phyloP scores from a whole-genome alignment of 2,797 vertebrate genomes.

The Leptoclinus maculatus region DNA sequence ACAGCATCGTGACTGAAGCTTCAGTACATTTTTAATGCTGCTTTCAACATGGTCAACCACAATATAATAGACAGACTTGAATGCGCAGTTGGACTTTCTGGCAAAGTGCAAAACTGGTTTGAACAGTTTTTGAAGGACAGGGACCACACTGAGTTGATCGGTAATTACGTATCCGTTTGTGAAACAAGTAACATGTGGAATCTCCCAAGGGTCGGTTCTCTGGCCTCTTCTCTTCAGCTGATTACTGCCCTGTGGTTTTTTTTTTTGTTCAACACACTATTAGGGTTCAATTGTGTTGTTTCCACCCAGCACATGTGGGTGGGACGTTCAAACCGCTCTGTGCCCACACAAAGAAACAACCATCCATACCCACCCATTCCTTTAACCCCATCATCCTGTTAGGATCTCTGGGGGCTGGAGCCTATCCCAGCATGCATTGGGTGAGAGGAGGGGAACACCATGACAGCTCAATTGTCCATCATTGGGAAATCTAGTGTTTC shows the following conservation, averaged over 20 bases:
- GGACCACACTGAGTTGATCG: not conserved
- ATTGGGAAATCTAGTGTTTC: not conserved
- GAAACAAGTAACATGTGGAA: not conserved
- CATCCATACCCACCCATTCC: not conserved
- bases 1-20: not conserved
- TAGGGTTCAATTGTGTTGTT: not conserved
- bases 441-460: not conserved
- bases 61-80: not conserved
- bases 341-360: slow-evolving; percentile 3
- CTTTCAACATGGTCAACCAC: not conserved
- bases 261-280: not conserved
- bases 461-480: not conserved
- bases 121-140: not conserved
- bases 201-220: not conserved
- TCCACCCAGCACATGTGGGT: not conserved
- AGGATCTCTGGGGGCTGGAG: not conserved
- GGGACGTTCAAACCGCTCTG: slow-evolving; percentile 9
- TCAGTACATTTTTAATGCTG: not conserved
- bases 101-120: not conserved
- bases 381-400: not conserved
- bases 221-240: not conserved
- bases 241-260: not conserved
- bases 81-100: not conserved
- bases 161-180: not conserved
- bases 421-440: slow-evolving; percentile 1